Conservation (phyloP, 2,797 vertebrate genomes). For the Spinus olivaceus region DNA sequence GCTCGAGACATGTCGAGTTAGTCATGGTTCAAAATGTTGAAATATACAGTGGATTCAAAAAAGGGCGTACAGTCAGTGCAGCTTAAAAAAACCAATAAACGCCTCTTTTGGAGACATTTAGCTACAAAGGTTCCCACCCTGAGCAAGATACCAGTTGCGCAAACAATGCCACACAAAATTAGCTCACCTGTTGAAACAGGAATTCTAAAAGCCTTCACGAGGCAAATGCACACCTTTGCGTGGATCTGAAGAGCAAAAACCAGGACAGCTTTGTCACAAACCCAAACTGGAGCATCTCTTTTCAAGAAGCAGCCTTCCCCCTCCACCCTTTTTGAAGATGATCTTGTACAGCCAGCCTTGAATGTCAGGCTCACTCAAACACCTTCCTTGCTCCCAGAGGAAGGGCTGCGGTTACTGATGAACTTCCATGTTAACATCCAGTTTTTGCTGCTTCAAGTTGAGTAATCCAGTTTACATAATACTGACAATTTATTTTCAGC, state of each 20-base stretch:
- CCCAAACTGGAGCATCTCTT: constrained; percentile 10
- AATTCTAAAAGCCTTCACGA: constrained; percentile 42
- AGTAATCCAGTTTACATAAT: constrained; percentile 24
- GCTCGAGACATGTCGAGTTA: constrained; percentile 83
- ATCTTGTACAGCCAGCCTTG: neutral
- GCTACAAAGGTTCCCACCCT: constrained; percentile 76
- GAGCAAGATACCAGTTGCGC: constrained; percentile 71
- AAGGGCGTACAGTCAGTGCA: constrained; percentile 77
- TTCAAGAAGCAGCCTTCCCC: neutral
- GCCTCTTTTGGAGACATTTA: constrained; percentile 78
- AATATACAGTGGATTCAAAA: constrained; percentile 78
- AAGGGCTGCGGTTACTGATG: neutral
- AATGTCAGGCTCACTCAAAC: neutral
- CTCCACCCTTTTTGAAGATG: neutral
- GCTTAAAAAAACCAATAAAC: constrained; percentile 83
- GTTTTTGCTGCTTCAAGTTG: neutral
- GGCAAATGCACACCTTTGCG: constrained; percentile 61
- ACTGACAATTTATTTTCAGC: neutral
- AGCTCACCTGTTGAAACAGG: constrained; percentile 49
- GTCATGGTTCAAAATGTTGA: constrained; percentile 82
- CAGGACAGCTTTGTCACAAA: constrained; percentile 10
- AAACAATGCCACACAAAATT: constrained; percentile 55
- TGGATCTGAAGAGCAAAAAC: constrained; percentile 45
- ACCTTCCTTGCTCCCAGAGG: neutral
- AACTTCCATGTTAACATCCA: neutral